Evolutionary conservation across 2,888 invertebrate genomes (phyloP), one percentile per base, ranked within the genome.

Genomic region (Lutraria lutraria): DNA sequence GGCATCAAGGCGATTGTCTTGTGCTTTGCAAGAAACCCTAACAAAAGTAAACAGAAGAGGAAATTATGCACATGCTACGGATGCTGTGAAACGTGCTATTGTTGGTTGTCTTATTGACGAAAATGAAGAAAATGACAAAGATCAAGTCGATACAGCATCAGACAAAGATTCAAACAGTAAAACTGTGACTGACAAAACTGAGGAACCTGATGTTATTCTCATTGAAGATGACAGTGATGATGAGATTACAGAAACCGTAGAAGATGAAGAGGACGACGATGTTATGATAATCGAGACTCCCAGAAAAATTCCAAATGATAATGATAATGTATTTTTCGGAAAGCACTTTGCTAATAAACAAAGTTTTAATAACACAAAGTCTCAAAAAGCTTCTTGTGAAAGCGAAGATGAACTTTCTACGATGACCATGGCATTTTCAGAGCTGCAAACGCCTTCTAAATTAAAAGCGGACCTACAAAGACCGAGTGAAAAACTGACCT

Each of bases 71-170:
- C 83, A 86, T 79, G 88, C 88, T 15, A 81, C 91, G 4, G 89
- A 91, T 81, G 85, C 89, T 3, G 91, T 91, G 6, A 89, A 89
- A 76, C 63, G 89, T 15, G 91, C 91, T 8, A 89, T 91, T 56
- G 60, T 86, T 0, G 80, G 91, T 31, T 89, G 88, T 43, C 34
- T 91, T 10, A 19, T 85, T 43, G 85, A 82, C 53, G 79, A 88
- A 34, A 56, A 87, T 34, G 81, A 81, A 25, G 29, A 34, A 15
- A 72, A n/a, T 2, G 83, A 43, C 16, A 29, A 54, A n/a, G 54
- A 56, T 15, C 19, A 76, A 43, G 54, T 54, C 25, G 56, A 68
- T 68, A 12, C 63, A n/a, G 25, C 12, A 68, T 21, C 63, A 25
- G 63, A 25, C 25, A 68, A 4, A 21, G 10, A 25, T 68, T 8